These are phyloP conservation scores for Cryptoprocta ferox DNA, from an alignment of 2,797 vertebrate genomes.

Conservation along the genomic window DNA sequence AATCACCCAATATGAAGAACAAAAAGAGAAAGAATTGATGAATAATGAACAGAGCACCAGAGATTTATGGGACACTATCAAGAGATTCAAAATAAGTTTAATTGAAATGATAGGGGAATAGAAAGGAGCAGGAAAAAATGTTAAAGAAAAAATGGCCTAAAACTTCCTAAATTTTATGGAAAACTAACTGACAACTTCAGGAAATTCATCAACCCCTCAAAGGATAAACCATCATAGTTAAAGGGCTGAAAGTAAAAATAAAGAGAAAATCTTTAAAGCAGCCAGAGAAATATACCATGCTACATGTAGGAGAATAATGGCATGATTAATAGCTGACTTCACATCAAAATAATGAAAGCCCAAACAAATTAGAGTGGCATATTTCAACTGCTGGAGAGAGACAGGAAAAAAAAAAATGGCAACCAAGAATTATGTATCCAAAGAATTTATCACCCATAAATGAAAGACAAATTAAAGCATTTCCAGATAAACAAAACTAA, in stretches of 20 bases:
- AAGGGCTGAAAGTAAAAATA: slow-evolving; percentile 20
- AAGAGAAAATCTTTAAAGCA: slow-evolving; percentile 16
- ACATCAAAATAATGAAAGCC: background rate
- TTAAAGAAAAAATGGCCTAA: background rate
- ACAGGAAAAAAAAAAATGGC: background rate
- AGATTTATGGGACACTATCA: background rate
- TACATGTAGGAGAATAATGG: background rate
- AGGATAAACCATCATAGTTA: background rate
- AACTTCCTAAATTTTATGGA: background rate
- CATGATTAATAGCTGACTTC: background rate
- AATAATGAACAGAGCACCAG: background rate
- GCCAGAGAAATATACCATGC: background rate
- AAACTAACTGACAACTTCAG: background rate
- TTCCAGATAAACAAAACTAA: slow-evolving; percentile 4
- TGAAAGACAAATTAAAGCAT: slow-evolving; percentile 8
- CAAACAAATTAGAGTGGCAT: background rate
- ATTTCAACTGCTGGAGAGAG: background rate
- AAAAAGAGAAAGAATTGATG: background rate
- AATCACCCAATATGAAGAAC: background rate
- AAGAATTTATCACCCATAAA: slow-evolving; percentile 24
- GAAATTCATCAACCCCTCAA: background rate
- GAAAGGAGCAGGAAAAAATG: background rate
- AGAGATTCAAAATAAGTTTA: background rate
- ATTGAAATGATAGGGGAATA: background rate
- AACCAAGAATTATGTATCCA: background rate